Conservation (phyloP, 1,140 invertebrate species). For the Apis cerana region DNA sequence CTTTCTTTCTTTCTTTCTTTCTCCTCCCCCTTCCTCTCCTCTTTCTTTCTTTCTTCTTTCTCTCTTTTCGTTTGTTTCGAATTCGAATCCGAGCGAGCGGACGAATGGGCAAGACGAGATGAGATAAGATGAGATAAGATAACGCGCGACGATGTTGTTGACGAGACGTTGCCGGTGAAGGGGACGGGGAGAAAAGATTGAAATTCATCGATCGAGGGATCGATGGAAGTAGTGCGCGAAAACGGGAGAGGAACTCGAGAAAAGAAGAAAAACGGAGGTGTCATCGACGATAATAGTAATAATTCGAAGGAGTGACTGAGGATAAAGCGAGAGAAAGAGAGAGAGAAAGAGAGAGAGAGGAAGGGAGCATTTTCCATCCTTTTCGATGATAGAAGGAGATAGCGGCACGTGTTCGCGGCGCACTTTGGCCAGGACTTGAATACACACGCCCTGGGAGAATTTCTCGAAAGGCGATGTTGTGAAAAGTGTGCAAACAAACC, state of each 20-base stretch:
- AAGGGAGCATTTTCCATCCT: too few species aligned
- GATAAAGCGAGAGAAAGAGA: not conserved
- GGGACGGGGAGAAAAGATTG: too few species aligned
- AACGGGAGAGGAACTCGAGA: slow-evolving; percentile 17
- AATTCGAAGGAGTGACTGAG: slow-evolving; percentile 25
- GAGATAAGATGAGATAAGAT: too few species aligned
- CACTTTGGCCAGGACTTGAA: slow-evolving; percentile 4
- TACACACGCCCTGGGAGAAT: not conserved
- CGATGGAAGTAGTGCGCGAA: slow-evolving; percentile 44
- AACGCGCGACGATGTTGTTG: not conserved
- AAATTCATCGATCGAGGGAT: not conserved
- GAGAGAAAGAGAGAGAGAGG: too few species aligned
- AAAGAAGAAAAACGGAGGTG: slow-evolving; percentile 11
- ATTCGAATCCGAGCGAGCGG: too few species aligned
- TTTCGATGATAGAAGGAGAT: slow-evolving; percentile 41
- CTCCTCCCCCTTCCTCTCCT: too few species aligned
- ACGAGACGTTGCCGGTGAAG: not conserved
- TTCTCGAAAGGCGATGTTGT: slow-evolving; percentile 23
- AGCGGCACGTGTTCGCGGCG: slow-evolving; percentile 53
- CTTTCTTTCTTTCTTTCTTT: too few species aligned
- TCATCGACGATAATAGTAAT: not conserved
- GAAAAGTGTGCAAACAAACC: slow-evolving; percentile 44
- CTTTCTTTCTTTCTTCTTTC: too few species aligned
- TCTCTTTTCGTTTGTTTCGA: too few species aligned
- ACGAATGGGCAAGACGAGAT: too few species aligned